Evolutionary conservation across 2,797 vertebrate genomes (phyloP), one percentile per base, ranked within the genome.

Genomic region (Paedocypris micromegethes): DNA sequence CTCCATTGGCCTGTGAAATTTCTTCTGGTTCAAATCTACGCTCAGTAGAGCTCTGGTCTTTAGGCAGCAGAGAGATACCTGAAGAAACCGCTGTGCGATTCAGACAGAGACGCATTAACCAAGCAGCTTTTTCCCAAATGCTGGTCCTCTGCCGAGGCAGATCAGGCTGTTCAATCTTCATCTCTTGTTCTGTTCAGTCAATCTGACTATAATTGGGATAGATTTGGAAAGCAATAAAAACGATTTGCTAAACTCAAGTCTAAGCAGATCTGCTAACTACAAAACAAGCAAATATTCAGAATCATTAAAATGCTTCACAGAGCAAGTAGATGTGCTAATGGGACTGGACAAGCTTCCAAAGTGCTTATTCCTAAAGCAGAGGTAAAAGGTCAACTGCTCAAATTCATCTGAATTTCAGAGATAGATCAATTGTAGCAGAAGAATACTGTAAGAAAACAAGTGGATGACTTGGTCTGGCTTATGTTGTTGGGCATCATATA

Each of bases 1-100:
- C 67, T 51, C 56, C n/a, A 68, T 66, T 74, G 50, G 70, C 73
- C 58, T 73, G 74, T 72, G 56, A 64, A 77, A 71, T 55, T 59
- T 72, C 60, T 53, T 58, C 6, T 58, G 60, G 56, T 68, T 59
- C 72, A 65, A 74, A 77, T 58, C 66, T 56, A 65, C 9, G 7
- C 61, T 65, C 51, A 51, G 51, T 50, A 61, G 64, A 64, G 45
- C 53, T 38, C 45, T 55, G 59, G 55, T 68, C 68, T 70, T 63
- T 56, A 75, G 63, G 62, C 42, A 54, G 46, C 60, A 44, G 59
- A 66, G 37, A 45, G 5, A 45, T 44, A 52, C 47, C 72, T 48
- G 70, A 70, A 72, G 46, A 78, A 50, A 56, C 45, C 40, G 49
- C 51, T n/a, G 41, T 45, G 60, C 9, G 58, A 54, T 38, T 41